A percentile compares a stretch with the other conserved stretches of the same genome.
These are phyloP conservation scores for Amazona vittata DNA, from an alignment of 2,113 vertebrate genomes.

Conservation along the genomic window DNA sequence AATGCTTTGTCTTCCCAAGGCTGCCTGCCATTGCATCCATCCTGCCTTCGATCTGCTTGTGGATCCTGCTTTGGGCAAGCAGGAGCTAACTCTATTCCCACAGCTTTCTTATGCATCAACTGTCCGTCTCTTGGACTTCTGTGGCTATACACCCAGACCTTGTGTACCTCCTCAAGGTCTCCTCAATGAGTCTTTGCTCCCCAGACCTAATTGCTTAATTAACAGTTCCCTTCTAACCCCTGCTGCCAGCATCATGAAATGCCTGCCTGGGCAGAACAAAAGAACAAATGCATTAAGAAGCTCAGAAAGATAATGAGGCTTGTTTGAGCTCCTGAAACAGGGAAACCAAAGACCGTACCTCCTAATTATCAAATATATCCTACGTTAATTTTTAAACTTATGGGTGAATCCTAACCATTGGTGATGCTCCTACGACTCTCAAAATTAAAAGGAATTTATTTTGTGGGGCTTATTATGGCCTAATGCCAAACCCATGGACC, in stretches of 20 bases:
- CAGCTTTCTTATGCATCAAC: neutral
- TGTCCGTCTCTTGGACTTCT: neutral
- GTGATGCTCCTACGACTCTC: neutral
- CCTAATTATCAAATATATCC: neutral
- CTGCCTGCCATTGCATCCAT: neutral
- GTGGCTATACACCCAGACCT: neutral
- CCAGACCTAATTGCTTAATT: neutral
- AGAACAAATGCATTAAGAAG: neutral
- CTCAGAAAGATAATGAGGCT: neutral
- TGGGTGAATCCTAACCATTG: neutral
- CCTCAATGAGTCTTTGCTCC: neutral
- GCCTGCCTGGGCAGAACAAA: neutral
- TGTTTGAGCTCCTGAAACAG: neutral
- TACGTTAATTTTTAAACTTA: neutral
- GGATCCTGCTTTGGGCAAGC: rapidly evolving
- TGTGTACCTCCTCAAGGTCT: neutral
- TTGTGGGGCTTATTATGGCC: neutral
- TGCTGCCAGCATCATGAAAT: neutral
- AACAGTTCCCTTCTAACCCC: neutral
- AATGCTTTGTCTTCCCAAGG: neutral
- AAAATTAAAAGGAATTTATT: neutral
- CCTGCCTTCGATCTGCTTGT: neutral
- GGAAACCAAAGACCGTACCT: neutral
- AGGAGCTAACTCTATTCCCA: neutral
- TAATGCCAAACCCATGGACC: neutral